phyloP scores from a whole-genome alignment of 2,113 vertebrate species.

The Scortum barcoo region DNA sequence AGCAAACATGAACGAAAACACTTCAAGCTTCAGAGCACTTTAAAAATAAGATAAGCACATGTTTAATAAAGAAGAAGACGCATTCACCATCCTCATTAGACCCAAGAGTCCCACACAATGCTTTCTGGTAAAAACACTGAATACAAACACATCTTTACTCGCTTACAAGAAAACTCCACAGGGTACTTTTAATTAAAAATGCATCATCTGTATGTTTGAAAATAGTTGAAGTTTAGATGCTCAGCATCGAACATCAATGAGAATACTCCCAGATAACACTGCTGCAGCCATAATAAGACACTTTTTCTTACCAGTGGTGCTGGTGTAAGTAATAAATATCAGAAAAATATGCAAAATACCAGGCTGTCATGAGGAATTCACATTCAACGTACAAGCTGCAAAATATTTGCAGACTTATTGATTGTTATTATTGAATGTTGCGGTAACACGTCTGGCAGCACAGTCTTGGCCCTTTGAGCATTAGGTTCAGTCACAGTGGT shows the following conservation, averaged over 20 bases:
- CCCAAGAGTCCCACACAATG: neutral
- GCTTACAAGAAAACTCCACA: neutral
- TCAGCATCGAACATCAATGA: constrained; percentile 13
- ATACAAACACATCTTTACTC: neutral
- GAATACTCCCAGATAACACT: neutral
- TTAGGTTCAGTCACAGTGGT: constrained; percentile 44
- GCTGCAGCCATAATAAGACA: constrained; percentile 6
- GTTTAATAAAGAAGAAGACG: neutral
- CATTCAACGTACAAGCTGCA: constrained; percentile 22
- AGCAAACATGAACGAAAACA: neutral
- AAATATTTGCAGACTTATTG: constrained; percentile 36
- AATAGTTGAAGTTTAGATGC: neutral
- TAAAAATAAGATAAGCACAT: neutral
- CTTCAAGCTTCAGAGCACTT: neutral
- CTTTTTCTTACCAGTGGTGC: neutral
- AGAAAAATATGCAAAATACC: constrained; percentile 7
- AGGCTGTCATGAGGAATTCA: constrained; percentile 5
- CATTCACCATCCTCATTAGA: neutral
- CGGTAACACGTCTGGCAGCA: constrained; percentile 41
- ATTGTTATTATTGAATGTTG: constrained; percentile 23
- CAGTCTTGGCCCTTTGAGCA: constrained; percentile 26
- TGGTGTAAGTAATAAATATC: constrained; percentile 14
- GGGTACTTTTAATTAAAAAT: neutral
- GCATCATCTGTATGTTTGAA: neutral
- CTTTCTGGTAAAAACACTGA: neutral